Percentiles rank a stretch among this genome's conserved stretches.
Evolutionary conservation across 2,888 invertebrate genomes (phyloP).

Genomic region (Drosophila phalerata): DNA sequence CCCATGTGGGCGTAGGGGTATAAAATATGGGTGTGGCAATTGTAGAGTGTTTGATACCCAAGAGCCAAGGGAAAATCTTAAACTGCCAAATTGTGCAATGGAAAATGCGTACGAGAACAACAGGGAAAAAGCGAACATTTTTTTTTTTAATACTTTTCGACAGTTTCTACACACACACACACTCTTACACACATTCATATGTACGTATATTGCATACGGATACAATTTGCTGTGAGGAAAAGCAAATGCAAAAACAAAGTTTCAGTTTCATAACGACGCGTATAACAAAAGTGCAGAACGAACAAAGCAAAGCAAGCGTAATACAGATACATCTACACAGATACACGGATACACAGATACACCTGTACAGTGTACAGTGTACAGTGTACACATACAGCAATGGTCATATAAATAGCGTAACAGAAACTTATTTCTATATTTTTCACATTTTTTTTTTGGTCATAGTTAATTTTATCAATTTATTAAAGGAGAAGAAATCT

Average conservation of each 20-base stretch:
- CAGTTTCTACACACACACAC: conserved; percentile 40
- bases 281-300: conserved; percentile 29
- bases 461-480: background rate
- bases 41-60: conserved; percentile 17
- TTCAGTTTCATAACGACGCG: conserved; percentile 43
- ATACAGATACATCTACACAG: conserved; percentile 17
- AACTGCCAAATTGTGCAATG: conserved; percentile 37
- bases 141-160: conserved; percentile 64
- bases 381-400: conserved; percentile 10
- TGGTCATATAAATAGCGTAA: background rate
- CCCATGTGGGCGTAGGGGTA: background rate
- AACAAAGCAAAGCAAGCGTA: conserved; percentile 36
- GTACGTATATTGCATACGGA: conserved; percentile 4
- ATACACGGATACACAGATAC: conserved; percentile 18
- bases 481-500: background rate
- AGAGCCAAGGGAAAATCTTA: conserved; percentile 32
- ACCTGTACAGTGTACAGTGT: too few relatives aligned
- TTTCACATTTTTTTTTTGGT: background rate
- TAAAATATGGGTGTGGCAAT: background rate
- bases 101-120: conserved; percentile 48
- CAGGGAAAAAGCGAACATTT: conserved; percentile 36
- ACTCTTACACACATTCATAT: background rate
- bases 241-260: conserved; percentile 30
- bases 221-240: conserved; percentile 14
- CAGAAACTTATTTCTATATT: background rate